Base-by-base conservation (phyloP, 92 coral and sea anemone species). In the Epizoanthus ramosus region DNA sequence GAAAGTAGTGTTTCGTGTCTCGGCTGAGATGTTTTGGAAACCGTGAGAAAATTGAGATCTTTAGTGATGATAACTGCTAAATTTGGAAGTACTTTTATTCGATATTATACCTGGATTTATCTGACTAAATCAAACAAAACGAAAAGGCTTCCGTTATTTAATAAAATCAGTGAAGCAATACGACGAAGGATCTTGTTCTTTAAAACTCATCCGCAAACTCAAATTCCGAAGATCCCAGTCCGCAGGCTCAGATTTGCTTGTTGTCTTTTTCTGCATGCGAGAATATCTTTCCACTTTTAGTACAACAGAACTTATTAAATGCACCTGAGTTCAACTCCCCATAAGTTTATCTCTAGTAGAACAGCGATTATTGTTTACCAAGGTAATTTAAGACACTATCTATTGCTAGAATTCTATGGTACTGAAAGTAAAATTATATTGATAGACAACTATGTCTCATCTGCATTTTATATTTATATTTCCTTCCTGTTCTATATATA, bases 61-160 rank as follows among this genome's bases (percentile, higher is more conserved):
- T 39, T 77, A 61, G 60, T 61, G 58, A 77, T 39, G 69, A 23
- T 41, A 37, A 4, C 17, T 15, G 58, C 82, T 61, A 77, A 77
- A 77, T 77, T 77, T 77, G 70, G 82, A 77, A 61, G 57, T 37
- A 14, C 17, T 60, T 41, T 77, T 22, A 53, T 60, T 77, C 59
- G 43, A 77, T 77, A 77, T 77, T 77, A 61, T 39, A 37, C 23
- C 82, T n/a, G 82, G 70, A 77, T 17, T 59, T 77, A 73, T 54
- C 63, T 6, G 28, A 14, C 63, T 54, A 54, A 59, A 77, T 61
- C 37, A 77, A 16, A n/a, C 18, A 39, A 77, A 60, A 67, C 39
- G 39, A 67, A 67, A 67, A 67, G 21, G 47, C 8, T 37, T 50
- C 82, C 22, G 70, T 41, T 57, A 39, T 16, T 28, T 10, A 33